phyloP scores from a whole-genome alignment of 2,797 vertebrate genomes.

The Enteromius trimaculatus region DNA sequence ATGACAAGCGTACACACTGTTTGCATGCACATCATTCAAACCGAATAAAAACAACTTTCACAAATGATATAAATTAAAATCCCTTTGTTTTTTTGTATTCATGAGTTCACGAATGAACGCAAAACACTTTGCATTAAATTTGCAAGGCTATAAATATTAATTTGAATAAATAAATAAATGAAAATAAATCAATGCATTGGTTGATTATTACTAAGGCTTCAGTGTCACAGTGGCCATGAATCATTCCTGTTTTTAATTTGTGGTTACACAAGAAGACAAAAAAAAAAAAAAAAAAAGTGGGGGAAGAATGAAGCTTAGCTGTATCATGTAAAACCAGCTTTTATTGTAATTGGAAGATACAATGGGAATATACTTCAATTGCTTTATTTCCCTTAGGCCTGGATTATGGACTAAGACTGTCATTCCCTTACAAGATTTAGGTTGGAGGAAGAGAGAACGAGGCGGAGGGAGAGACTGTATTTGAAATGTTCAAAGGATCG shows the following conservation, averaged over 20 bases:
- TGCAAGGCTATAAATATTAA: neutral
- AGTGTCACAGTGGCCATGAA: neutral
- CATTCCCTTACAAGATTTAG: constrained; percentile 61
- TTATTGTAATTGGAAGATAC: constrained; percentile 68
- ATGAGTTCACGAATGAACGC: neutral
- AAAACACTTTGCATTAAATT: neutral
- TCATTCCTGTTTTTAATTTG: constrained; percentile 22
- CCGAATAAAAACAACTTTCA: neutral
- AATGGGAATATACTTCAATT: constrained; percentile 69
- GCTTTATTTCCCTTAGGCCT: constrained; percentile 60
- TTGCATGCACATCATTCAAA: neutral
- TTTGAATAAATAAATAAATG: neutral
- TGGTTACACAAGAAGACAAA: constrained; percentile 1
- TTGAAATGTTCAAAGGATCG: constrained; percentile 30
- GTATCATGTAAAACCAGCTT: constrained; percentile 61
- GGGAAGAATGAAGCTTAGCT: constrained; percentile 58
- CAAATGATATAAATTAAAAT: neutral
- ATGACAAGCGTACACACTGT: neutral
- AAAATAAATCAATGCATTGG: neutral
- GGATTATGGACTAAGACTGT: constrained; percentile 64
- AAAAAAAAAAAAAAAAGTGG: constrained; percentile 26
- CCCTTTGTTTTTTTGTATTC: neutral
- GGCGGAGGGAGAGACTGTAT: neutral
- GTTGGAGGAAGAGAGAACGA: neutral
- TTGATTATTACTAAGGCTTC: neutral